A percentile compares a stretch with the other conserved stretches of the same genome.
These are phyloP conservation scores for Apis laboriosa DNA, from an alignment of 1,140 invertebrate species.

Conservation along the genomic window DNA sequence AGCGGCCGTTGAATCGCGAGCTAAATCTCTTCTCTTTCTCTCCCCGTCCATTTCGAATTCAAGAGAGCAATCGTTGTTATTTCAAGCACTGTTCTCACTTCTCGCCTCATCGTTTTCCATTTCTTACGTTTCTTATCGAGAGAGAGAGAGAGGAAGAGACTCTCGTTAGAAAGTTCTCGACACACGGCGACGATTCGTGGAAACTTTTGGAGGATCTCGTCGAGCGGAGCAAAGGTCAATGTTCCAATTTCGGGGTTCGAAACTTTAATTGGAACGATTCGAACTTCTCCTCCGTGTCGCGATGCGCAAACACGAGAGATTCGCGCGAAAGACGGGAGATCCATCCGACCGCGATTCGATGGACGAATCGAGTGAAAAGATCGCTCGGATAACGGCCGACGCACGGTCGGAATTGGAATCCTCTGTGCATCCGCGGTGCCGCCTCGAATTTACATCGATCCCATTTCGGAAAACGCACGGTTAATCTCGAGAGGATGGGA, in stretches of 20 bases:
- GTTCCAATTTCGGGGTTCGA: conserved; percentile 5
- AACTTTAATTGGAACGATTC: conserved; percentile 46
- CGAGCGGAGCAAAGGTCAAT: conserved; percentile 23
- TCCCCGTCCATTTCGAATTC: neutral
- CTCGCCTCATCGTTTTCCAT: neutral
- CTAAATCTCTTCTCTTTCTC: too few relatives aligned
- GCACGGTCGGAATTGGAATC: neutral
- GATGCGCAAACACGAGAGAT: conserved; percentile 9
- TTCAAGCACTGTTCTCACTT: conserved; percentile 12
- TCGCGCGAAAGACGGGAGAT: neutral
- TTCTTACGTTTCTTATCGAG: conserved; percentile 14
- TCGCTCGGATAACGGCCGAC: conserved; percentile 12
- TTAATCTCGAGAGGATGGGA: neutral
- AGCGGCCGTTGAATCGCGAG: neutral
- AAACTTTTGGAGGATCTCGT: conserved; percentile 36
- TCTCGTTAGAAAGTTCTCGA: conserved; percentile 30
- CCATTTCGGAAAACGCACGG: neutral
- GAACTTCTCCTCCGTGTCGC: neutral
- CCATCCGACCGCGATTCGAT: conserved; percentile 16
- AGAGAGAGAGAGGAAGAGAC: too few relatives aligned
- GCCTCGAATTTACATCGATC: neutral
- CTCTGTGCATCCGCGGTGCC: conserved; percentile 6
- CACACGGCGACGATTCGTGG: neutral
- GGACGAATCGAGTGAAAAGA: conserved; percentile 5
- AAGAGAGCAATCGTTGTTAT: neutral